Percentiles rank a stretch among this genome's conserved stretches.
phyloP scores from a whole-genome alignment of 2,113 vertebrate species.

The Plecotus auritus region DNA sequence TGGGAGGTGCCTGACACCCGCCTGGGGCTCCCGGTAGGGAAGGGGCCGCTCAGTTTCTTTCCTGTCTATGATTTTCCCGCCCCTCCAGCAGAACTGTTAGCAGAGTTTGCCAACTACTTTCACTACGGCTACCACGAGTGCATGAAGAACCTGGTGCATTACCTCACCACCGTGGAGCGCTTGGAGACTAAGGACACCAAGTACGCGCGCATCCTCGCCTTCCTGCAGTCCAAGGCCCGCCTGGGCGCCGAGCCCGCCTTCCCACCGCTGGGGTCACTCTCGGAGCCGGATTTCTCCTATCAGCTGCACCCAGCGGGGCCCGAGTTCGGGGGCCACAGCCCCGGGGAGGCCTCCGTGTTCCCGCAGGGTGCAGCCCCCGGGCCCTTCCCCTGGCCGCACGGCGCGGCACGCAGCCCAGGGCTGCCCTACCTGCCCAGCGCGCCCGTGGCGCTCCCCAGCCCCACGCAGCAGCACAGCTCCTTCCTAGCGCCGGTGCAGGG shows the following conservation, averaged over 20 bases:
- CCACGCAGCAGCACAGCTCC: slow-evolving; percentile 88
- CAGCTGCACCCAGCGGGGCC: slow-evolving; percentile 86
- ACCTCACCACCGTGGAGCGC: slow-evolving; percentile 95
- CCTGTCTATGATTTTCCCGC: background rate
- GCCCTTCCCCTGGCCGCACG: slow-evolving; percentile 87
- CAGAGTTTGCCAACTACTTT: slow-evolving; percentile 99
- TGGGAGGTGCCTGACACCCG: background rate
- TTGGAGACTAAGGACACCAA: slow-evolving; percentile 98
- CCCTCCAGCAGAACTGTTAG: slow-evolving; percentile 88
- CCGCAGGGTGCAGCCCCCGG: slow-evolving; percentile 82
- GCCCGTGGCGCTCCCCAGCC: slow-evolving; percentile 81
- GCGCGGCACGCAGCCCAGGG: slow-evolving; percentile 83
- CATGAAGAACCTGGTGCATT: slow-evolving; percentile 98
- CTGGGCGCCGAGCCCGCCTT: slow-evolving; percentile 89
- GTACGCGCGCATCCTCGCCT: slow-evolving; percentile 95
- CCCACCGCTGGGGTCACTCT: slow-evolving; percentile 80
- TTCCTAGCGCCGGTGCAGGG: slow-evolving; percentile 91
- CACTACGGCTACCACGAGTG: slow-evolving; percentile 99
- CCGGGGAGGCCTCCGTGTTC: slow-evolving; percentile 84
- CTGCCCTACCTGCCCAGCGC: slow-evolving; percentile 85
- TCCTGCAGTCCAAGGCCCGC: slow-evolving; percentile 95
- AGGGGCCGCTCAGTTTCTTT: background rate
- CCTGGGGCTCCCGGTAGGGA: rapidly evolving
- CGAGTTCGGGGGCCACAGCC: slow-evolving; percentile 86
- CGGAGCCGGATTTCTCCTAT: slow-evolving; percentile 89